Percentiles rank a stretch among this genome's conserved stretches.
These are phyloP conservation scores for Euwallacea fornicatus DNA, from an alignment of 1,140 invertebrate genomes.

Conservation along the genomic window DNA sequence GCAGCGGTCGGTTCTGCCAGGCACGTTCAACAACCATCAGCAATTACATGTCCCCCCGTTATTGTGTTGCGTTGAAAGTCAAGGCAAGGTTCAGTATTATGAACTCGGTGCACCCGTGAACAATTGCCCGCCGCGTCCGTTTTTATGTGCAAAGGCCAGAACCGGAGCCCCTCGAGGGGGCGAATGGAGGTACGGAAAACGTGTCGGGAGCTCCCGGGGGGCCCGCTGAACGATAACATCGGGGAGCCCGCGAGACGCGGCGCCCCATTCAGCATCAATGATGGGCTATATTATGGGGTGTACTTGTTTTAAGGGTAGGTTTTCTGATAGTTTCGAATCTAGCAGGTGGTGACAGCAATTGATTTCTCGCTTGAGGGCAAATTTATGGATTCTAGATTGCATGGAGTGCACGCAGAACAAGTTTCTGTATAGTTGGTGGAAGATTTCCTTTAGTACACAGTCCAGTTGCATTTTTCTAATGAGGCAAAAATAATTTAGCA, in stretches of 20 bases:
- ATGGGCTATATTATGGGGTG: conserved; percentile 90
- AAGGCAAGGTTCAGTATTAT: neutral
- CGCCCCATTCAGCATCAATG: conserved; percentile 61
- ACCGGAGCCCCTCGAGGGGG: conserved; percentile 43
- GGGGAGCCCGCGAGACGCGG: conserved; percentile 47
- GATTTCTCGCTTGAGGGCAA: neutral
- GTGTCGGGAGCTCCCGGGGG: conserved; percentile 53
- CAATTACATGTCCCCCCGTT: conserved; percentile 6
- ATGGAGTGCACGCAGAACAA: no score
- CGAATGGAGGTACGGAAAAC: conserved; percentile 43
- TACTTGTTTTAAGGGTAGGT: conserved; percentile 80
- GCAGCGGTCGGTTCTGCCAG: conserved; percentile 9
- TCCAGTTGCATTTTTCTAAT: no score
- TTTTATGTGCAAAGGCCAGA: conserved; percentile 47
- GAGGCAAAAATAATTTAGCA: no score
- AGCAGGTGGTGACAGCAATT: conserved; percentile 1
- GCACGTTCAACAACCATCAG: neutral
- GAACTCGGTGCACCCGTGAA: neutral
- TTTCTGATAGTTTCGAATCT: neutral
- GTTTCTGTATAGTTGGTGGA: no score
- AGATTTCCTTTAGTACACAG: no score
- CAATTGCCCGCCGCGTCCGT: neutral
- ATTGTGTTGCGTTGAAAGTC: neutral
- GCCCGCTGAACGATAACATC: conserved; percentile 52
- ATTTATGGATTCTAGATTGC: no score